Conservation (phyloP, 2,113 vertebrate genomes). For the Cathartes aura region DNA sequence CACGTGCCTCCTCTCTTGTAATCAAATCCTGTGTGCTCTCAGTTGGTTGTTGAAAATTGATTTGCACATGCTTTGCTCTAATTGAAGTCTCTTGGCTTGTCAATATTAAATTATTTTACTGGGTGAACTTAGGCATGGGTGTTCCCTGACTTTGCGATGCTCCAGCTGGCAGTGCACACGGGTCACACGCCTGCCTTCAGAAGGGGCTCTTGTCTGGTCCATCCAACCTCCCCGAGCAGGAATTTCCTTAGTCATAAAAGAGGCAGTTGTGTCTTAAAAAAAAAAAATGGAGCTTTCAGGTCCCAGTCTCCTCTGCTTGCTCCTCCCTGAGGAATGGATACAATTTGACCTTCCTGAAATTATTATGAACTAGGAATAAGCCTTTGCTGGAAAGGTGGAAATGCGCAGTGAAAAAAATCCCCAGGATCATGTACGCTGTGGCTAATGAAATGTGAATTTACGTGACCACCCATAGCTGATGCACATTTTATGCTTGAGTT, state of each 20-base stretch:
- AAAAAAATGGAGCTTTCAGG: background rate
- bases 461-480: constrained; percentile 50
- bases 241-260: background rate
- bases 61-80: background rate
- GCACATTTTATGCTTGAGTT: constrained; percentile 52
- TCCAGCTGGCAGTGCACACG: background rate
- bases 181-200: background rate
- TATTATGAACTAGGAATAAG: background rate
- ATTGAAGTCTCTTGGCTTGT: background rate
- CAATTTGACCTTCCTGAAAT: background rate
- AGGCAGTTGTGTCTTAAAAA: background rate
- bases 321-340: background rate
- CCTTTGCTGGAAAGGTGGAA: constrained; percentile 1
- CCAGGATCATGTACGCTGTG: background rate
- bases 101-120: background rate
- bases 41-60: background rate
- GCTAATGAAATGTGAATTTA: constrained; percentile 60
- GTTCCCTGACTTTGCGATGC: background rate
- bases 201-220: background rate
- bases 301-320: background rate
- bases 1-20: background rate
- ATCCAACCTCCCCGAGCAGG: fast-evolving
- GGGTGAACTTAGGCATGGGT: background rate
- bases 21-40: background rate
- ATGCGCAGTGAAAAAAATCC: background rate